Evolutionary conservation across 2,113 vertebrate species (phyloP), one percentile per base, ranked within the genome.

Genomic region (Cyphomyrus discorhynchus): DNA sequence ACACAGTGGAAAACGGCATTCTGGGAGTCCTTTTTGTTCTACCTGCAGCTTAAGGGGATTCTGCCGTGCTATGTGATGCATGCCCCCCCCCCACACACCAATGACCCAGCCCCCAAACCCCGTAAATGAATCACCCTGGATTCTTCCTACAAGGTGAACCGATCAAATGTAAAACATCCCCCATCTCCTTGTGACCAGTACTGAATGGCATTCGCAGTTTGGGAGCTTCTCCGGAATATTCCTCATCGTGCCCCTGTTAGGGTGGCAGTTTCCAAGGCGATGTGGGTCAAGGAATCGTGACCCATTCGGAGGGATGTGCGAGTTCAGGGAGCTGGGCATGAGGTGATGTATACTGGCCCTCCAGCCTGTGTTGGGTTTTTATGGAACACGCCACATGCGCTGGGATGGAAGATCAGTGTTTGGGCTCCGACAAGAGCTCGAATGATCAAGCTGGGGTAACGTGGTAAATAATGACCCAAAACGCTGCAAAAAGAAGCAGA

Each of bases 161-260:
- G 74, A 49, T 82, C 66, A 31, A 80, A 89, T 53, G 10, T 35
- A 77, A 39, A 88, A 31, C 4, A 42, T 45, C 50, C 62, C 70
- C 87, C 17, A 15, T 62, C 80, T 74, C 13, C 70, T 90, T 42
- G 1, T 88, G 86, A 82, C 89, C 86, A 42, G 70, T 83, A 74
- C 90, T 88, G 50, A 88, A 90, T 50, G 45, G 27, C 86, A 47
- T 50, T 87, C 35, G 4, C 39, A 83, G 49, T 56, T 80, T 15
- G 49, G 77, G 53, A 24, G 77, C 86, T 82, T 58, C 17, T 62
- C 87, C 10, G 19, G 89, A 90, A 88, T 83, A 84, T 83, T 88
- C 87, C 86, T 5, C 86, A 88, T 90, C 66, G 27, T 62, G 42
- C 47, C 53, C 86, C 27, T 83, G 90, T 82, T 58, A 88, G 53